Evolutionary conservation across 2,113 vertebrate species (phyloP).

Genomic region (Corythaeola cristata): DNA sequence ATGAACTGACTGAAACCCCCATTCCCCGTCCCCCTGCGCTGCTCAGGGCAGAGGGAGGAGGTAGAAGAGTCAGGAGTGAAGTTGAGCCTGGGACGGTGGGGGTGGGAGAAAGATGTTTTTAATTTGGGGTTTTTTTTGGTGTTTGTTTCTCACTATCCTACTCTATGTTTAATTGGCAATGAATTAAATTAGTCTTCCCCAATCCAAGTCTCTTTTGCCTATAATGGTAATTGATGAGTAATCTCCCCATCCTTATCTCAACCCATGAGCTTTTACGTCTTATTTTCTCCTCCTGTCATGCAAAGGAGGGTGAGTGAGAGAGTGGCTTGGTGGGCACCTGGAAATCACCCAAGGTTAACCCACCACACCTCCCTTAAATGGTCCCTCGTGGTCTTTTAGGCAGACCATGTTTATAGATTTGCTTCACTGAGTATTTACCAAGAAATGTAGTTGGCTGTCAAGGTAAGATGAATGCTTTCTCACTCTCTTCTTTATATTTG

Average conservation of each 20-base stretch:
- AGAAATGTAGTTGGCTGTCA: not conserved
- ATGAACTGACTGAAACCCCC: not conserved
- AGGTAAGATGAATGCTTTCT: not conserved
- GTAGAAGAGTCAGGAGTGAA: not conserved
- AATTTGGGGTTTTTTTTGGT: not conserved
- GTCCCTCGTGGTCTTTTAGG: not conserved
- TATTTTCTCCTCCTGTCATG: not conserved
- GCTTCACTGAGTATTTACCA: not conserved
- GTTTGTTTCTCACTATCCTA: not conserved
- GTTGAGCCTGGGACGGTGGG: not conserved
- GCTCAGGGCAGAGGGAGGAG: fast-evolving
- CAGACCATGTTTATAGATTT: not conserved
- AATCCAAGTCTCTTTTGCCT: not conserved
- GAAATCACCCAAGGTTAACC: not conserved
- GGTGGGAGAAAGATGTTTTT: not conserved
- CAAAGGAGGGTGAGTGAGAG: not conserved
- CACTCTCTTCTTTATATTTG: not conserved
- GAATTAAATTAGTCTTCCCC: not conserved
- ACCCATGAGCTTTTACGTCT: not conserved
- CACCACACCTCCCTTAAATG: not conserved
- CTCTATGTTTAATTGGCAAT: not conserved
- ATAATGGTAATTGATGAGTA: fast-evolving
- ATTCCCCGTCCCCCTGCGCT: not conserved
- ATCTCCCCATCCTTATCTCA: not conserved
- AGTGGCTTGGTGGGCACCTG: not conserved